Percentiles rank a stretch among this genome's conserved stretches.
Conservation (phyloP, 2,113 vertebrate species). For the Limnothrissa miodon region DNA sequence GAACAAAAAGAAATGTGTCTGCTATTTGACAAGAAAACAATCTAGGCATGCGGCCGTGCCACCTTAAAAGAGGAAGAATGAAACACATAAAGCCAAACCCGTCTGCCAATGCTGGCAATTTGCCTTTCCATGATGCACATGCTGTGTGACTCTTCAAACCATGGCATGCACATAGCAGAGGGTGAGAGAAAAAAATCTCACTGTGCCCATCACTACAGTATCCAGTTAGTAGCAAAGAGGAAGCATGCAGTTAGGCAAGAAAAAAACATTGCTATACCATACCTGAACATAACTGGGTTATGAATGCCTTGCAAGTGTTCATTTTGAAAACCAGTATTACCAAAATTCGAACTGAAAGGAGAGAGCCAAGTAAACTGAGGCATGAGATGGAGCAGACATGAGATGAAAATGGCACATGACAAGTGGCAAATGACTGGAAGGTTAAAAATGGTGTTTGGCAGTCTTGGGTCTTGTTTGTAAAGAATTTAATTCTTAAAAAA, state of each 20-base stretch:
- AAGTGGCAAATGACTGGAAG: background rate
- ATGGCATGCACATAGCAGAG: background rate
- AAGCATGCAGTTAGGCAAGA: slow-evolving; percentile 22
- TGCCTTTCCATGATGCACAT: background rate
- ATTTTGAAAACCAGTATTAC: slow-evolving; percentile 86
- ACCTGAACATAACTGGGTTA: slow-evolving; percentile 82
- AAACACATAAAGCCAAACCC: background rate
- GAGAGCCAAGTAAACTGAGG: slow-evolving; percentile 57
- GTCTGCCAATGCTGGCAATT: background rate
- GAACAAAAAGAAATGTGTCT: background rate
- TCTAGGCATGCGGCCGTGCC: background rate
- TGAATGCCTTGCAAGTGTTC: slow-evolving; percentile 78
- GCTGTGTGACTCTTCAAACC: background rate
- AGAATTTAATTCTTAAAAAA: background rate
- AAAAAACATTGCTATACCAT: slow-evolving; percentile 36
- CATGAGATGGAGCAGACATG: background rate
- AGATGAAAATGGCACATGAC: background rate
- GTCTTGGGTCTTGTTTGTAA: background rate
- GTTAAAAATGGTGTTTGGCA: background rate
- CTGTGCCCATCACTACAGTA: background rate
- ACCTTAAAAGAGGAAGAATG: background rate
- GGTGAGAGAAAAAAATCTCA: background rate
- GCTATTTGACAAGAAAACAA: background rate
- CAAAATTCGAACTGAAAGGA: slow-evolving; percentile 83
- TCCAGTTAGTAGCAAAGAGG: background rate